Base-by-base conservation (phyloP, 2,888 invertebrate genomes). In the Anodontia alba region DNA sequence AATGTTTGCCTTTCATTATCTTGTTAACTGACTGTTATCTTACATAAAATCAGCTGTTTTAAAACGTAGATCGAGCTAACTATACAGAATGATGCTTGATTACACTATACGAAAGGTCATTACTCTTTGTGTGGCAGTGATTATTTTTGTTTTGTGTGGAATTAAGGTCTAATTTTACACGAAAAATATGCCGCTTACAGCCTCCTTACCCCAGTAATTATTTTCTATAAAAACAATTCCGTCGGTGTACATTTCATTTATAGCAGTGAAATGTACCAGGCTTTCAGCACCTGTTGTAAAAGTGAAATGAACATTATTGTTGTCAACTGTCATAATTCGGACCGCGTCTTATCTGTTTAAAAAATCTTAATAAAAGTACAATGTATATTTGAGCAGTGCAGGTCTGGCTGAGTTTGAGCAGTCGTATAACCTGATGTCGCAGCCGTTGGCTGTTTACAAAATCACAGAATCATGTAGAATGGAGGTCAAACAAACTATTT, bases 161-260 rank as follows among this genome's bases (percentile, higher is more conserved):
- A 51, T 72, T 51, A 51, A 5, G 26, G 57, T 51, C 33, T 72
- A 51, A 72, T 51, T 72, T 72, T 72, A 72, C 72, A 72, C 33
- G 54, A 42, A 51, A 49, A 72, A 51, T 51, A 54, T n/a, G 49
- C 51, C 33, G 67, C n/a, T 42, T 71, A 67, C 67, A 75, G 68
- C 43, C 73, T n/a, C 51, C 71, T 57, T 66, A 76, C 49, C 29
- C 74, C 38, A 67, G 66, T 81, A 76, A 84, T 81, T 84, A 80
- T 84, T 81, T 81, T 81, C 84, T 79, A 74, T 79, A 49, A 84
- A 81, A 84, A 84, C 84, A 84, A 76, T 78, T 51, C 38, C 66
- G 54, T 76, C 76, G 76, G 82, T 78, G 66, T 82, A 71, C 42
- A 29, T 81, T 81, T 81, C 81, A 62, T 33, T 31, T 62, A 62